phyloP scores from a whole-genome alignment of 1,140 invertebrate species.

The Neuroterus valhalla region DNA sequence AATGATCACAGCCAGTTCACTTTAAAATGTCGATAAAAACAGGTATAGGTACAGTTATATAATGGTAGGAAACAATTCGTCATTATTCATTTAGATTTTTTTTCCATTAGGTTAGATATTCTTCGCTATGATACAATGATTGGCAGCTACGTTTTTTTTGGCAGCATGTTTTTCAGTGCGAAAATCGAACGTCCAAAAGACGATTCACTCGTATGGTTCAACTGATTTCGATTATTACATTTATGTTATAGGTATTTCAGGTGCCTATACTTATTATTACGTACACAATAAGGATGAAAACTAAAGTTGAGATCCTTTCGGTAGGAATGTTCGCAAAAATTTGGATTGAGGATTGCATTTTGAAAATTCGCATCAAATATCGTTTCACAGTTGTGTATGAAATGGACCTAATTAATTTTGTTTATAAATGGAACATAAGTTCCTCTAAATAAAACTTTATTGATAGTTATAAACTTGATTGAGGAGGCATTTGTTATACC shows the following conservation, averaged over 20 bases:
- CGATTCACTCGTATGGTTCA: background rate
- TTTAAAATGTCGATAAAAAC: conserved; percentile 61
- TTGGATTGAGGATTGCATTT: background rate
- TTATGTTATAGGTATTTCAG: background rate
- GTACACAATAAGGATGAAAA: background rate
- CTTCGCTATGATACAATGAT: conserved; percentile 14
- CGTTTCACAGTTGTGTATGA: too few relatives aligned
- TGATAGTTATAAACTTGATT: too few relatives aligned
- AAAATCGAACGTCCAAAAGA: background rate
- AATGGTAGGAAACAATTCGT: background rate
- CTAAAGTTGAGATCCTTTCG: background rate
- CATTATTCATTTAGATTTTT: background rate
- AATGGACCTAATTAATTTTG: too few relatives aligned
- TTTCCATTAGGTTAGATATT: background rate
- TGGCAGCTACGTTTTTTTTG: background rate
- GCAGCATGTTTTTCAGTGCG: conserved; percentile 8
- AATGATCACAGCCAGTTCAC: conserved; percentile 71
- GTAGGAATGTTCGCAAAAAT: background rate
- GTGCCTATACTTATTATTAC: background rate
- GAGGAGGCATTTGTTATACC: too few relatives aligned
- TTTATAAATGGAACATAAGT: too few relatives aligned
- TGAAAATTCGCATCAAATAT: too few relatives aligned
- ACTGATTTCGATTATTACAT: background rate
- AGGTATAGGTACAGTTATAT: conserved; percentile 42
- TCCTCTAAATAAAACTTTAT: too few relatives aligned